Evolutionary conservation across 2,888 invertebrate genomes (phyloP).

Genomic region (Pristionchus mayeri): DNA sequence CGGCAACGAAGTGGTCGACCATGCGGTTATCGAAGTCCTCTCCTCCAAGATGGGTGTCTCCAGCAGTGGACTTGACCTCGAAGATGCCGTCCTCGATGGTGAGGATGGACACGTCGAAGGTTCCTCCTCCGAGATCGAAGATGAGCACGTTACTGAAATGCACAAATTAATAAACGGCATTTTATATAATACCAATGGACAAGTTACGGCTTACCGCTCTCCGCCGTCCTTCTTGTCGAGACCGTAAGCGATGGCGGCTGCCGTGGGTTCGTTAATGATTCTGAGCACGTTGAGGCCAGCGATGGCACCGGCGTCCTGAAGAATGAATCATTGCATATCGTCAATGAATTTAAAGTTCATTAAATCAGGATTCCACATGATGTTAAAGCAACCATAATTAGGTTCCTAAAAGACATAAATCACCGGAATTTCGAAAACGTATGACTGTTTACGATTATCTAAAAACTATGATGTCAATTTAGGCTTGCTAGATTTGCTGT

Average conservation of each 20-base stretch:
- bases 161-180: not conserved
- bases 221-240: constrained; percentile 76
- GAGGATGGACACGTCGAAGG: constrained; percentile 93
- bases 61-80: constrained; percentile 92
- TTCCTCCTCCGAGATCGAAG: constrained; percentile 85
- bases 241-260: constrained; percentile 88
- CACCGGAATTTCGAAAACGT: too few relatives aligned
- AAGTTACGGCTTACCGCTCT: constrained; percentile 61
- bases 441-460: too few relatives aligned
- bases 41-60: constrained; percentile 85
- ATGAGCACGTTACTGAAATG: not conserved
- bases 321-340: too few relatives aligned
- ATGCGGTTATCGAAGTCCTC: constrained; percentile 81
- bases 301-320: constrained; percentile 73
- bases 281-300: constrained; percentile 78
- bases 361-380: too few relatives aligned
- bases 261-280: constrained; percentile 77
- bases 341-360: too few relatives aligned
- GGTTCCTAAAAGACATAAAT: too few relatives aligned
- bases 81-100: constrained; percentile 95
- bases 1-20: constrained; percentile 78
- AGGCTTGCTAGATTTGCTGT: too few relatives aligned
- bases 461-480: too few relatives aligned
- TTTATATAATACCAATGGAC: not conserved
- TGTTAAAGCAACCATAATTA: too few relatives aligned